phyloP scores from a whole-genome alignment of 2,113 vertebrate genomes.

The Castor canadensis region DNA sequence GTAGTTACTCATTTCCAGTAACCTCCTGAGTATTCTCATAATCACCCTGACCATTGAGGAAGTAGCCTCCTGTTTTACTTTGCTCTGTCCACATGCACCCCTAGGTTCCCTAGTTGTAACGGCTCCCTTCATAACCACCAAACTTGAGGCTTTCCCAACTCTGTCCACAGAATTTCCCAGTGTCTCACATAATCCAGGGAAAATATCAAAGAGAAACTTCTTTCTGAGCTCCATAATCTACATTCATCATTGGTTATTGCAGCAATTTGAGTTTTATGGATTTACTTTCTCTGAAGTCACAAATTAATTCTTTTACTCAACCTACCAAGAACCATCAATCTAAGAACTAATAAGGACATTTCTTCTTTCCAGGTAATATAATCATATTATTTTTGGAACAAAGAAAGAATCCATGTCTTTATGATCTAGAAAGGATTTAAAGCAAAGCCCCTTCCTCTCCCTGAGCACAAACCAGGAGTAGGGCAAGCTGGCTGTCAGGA shows the following conservation, averaged over 20 bases:
- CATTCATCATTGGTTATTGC: background rate
- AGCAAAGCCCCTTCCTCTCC: background rate
- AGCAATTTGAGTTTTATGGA: background rate
- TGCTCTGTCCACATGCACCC: background rate
- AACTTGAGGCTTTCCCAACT: background rate
- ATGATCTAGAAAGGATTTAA: background rate
- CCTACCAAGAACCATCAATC: background rate
- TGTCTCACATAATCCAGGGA: background rate
- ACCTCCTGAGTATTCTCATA: constrained; percentile 35
- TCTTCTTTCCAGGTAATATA: background rate
- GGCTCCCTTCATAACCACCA: background rate
- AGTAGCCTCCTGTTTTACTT: background rate
- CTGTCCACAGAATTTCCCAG: background rate
- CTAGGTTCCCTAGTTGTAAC: background rate
- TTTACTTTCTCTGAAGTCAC: background rate
- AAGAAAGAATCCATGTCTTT: background rate
- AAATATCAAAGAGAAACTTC: constrained; percentile 7
- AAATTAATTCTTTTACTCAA: background rate
- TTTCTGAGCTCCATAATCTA: background rate
- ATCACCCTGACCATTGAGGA: constrained; percentile 7
- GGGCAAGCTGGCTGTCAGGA: background rate
- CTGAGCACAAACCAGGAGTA: background rate
- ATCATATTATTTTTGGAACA: background rate
- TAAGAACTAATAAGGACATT: background rate
- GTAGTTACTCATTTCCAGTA: constrained; percentile 36